A percentile compares a stretch with the other conserved stretches of the same genome.
These are phyloP conservation scores for Oreochromis mossambicus DNA, from an alignment of 2,797 vertebrate genomes.

Conservation along the genomic window DNA sequence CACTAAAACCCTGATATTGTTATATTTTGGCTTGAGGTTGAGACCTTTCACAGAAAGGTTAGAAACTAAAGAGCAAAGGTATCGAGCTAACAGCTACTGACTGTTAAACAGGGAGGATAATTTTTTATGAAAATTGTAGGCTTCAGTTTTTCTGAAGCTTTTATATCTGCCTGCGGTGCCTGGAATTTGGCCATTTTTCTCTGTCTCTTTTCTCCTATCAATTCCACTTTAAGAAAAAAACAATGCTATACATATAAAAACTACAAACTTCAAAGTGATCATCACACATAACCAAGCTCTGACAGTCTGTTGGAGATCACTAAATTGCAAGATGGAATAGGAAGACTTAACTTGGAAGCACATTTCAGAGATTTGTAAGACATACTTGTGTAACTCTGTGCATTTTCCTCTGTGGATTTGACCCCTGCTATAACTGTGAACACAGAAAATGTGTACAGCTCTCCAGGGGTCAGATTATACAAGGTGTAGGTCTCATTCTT, in stretches of 20 bases:
- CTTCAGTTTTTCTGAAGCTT: too few relatives aligned
- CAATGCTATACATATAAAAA: not conserved
- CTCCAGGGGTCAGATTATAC: conserved; percentile 32
- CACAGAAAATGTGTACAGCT: conserved; percentile 49
- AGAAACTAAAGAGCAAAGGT: too few relatives aligned
- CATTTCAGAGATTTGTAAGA: not conserved
- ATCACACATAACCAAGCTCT: not conserved
- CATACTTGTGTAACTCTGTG: conserved; percentile 52
- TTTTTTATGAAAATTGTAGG: too few relatives aligned
- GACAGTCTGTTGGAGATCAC: not conserved
- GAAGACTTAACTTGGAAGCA: not conserved
- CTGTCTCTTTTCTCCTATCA: too few relatives aligned
- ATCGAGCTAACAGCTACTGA: too few relatives aligned
- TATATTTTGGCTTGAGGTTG: too few relatives aligned
- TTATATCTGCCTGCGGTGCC: too few relatives aligned
- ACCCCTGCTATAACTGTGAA: conserved; percentile 19
- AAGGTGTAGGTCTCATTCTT: not conserved
- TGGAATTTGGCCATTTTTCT: too few relatives aligned
- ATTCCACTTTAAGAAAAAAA: conserved; percentile 28
- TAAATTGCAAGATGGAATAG: fast-evolving
- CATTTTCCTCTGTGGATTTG: not conserved
- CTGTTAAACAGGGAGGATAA: too few relatives aligned
- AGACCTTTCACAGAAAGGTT: too few relatives aligned
- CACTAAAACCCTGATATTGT: too few relatives aligned
- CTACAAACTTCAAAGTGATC: not conserved